phyloP scores from a whole-genome alignment of 2,888 invertebrate species.

The Cheilosia grossa region DNA sequence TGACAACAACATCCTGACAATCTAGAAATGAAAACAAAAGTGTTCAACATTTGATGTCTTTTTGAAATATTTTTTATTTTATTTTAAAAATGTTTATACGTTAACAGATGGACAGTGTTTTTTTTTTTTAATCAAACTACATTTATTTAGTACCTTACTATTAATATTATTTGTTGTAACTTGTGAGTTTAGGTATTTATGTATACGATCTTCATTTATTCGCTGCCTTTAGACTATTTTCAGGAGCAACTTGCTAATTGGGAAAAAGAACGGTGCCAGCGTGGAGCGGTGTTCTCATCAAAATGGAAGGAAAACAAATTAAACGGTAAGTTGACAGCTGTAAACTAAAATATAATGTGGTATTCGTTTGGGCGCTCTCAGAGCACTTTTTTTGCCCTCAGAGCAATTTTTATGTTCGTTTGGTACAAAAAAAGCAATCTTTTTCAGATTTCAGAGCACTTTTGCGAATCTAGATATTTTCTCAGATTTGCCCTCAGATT shows the following conservation, averaged over 20 bases:
- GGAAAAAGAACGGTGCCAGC: no score
- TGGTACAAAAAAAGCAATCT: no score
- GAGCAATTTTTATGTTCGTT: no score
- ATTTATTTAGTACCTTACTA: constrained; percentile 6
- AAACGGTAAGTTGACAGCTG: no score
- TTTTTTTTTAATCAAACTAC: constrained; percentile 37
- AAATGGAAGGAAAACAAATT: no score
- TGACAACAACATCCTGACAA: constrained; percentile 54
- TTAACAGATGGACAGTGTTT: constrained; percentile 37
- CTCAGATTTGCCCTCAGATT: no score
- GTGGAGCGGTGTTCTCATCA: no score
- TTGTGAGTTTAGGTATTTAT: constrained; percentile 1
- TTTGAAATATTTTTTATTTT: neutral
- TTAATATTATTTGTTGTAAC: constrained; percentile 14
- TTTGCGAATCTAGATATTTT: no score
- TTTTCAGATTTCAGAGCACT: no score
- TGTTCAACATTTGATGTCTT: constrained; percentile 27
- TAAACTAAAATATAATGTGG: no score
- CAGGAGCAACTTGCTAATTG: neutral
- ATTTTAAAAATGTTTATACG: constrained; percentile 4
- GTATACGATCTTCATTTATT: constrained; percentile 12
- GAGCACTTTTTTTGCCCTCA: no score
- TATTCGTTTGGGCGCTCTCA: no score
- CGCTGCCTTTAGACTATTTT: constrained; percentile 16
- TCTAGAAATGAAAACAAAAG: constrained; percentile 9